phyloP scores from a whole-genome alignment of 2,797 vertebrate species.

The Sebastes reedi region DNA sequence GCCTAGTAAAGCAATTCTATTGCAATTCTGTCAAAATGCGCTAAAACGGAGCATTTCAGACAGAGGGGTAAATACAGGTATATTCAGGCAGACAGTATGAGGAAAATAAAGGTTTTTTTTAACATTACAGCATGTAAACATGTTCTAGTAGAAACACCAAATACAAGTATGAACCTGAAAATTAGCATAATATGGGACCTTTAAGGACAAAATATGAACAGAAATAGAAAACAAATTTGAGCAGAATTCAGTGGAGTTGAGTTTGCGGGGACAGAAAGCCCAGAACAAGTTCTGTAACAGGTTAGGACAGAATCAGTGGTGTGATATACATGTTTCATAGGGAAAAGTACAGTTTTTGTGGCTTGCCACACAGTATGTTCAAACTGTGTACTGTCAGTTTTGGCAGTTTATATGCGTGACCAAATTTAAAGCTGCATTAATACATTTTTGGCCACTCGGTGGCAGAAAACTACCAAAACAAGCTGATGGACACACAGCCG shows the following conservation, averaged over 20 bases:
- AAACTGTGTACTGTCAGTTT: background rate
- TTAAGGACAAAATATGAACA: background rate
- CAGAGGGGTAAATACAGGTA: too few relatives aligned
- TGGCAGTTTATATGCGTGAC: background rate
- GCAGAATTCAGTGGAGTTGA: background rate
- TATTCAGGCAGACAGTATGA: too few relatives aligned
- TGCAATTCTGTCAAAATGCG: too few relatives aligned
- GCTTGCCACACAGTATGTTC: background rate
- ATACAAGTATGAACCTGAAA: too few relatives aligned
- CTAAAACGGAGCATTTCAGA: too few relatives aligned
- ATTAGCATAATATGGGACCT: too few relatives aligned
- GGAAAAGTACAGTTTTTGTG: background rate
- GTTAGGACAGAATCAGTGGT: background rate
- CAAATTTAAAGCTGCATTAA: background rate
- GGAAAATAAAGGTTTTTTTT: too few relatives aligned
- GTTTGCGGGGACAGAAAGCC: accelerated
- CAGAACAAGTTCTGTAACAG: background rate
- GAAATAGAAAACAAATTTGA: background rate
- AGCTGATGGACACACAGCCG: background rate
- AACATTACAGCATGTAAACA: too few relatives aligned
- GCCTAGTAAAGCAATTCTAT: too few relatives aligned
- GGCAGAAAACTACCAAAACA: background rate
- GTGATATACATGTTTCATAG: background rate
- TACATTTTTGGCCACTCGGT: too few relatives aligned
- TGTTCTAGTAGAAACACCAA: too few relatives aligned